These are phyloP conservation scores for Drosophila monieri DNA, from an alignment of 2,888 invertebrate species.

Conservation along the genomic window DNA sequence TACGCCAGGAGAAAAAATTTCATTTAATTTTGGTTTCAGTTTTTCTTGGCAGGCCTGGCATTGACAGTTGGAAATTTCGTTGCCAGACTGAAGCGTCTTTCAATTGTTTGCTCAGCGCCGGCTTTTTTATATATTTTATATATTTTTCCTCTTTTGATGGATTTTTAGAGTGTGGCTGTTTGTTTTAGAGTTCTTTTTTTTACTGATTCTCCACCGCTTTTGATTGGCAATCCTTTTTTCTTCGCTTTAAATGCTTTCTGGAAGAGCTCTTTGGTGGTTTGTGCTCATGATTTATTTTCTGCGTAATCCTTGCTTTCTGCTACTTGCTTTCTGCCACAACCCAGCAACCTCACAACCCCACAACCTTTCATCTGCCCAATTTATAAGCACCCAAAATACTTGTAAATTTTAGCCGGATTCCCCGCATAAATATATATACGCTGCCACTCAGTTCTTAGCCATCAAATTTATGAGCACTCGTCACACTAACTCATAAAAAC, in stretches of 20 bases:
- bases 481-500: conserved; percentile 78
- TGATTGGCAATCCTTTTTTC: conserved; percentile 21
- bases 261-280: conserved; percentile 7
- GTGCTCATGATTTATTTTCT: conserved; percentile 34
- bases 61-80: conserved; percentile 73
- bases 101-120: conserved; percentile 26
- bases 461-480: conserved; percentile 78
- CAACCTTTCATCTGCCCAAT: conserved; percentile 46
- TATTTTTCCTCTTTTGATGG: conserved; percentile 21
- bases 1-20: conserved; percentile 15
- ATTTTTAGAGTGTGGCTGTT: conserved; percentile 21
- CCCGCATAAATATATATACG: conserved; percentile 32
- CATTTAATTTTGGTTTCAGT: conserved; percentile 36
- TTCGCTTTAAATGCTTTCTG: conserved; percentile 25
- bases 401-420: conserved; percentile 40
- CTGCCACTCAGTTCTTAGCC: conserved; percentile 47
- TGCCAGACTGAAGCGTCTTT: conserved; percentile 65
- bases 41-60: conserved; percentile 54
- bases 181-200: conserved; percentile 32
- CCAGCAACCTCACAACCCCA: neutral
- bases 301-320: conserved; percentile 36
- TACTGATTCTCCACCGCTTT: neutral
- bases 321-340: conserved; percentile 11
- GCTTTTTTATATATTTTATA: neutral
- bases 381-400: conserved; percentile 54